These are phyloP conservation scores for Panthera tigris DNA, from an alignment of 2,113 vertebrate genomes.

Conservation along the genomic window DNA sequence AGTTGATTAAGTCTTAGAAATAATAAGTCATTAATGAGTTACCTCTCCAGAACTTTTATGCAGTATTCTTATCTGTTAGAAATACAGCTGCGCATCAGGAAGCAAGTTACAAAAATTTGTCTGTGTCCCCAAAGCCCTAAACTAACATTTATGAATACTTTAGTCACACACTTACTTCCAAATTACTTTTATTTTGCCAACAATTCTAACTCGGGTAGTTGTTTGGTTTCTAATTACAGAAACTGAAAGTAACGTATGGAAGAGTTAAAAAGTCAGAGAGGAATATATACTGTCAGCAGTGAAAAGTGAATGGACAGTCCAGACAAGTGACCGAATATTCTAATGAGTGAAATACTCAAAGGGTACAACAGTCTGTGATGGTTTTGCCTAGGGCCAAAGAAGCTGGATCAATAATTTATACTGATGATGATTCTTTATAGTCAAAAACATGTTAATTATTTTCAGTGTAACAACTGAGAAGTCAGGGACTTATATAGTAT, in stretches of 20 bases:
- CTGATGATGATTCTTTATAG: neutral
- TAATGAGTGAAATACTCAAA: neutral
- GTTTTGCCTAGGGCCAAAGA: neutral
- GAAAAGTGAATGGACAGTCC: neutral
- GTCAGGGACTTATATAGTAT: neutral
- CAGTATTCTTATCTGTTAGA: neutral
- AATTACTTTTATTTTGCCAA: neutral
- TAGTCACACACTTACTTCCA: neutral
- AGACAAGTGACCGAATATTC: neutral
- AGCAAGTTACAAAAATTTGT: neutral
- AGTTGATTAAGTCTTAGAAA: neutral
- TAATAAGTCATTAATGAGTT: neutral
- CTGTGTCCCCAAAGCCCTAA: neutral
- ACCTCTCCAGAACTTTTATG: neutral
- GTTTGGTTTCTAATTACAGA: neutral
- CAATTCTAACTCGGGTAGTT: neutral
- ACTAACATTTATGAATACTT: neutral
- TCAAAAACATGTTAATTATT: slow-evolving; percentile 5
- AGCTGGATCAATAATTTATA: neutral
- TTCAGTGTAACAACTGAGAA: neutral
- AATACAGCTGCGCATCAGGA: neutral
- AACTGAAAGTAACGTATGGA: neutral
- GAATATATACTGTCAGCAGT: neutral
- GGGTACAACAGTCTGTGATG: too few species aligned
- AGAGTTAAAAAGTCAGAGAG: neutral